These are phyloP conservation scores for Sula dactylatra DNA, from an alignment of 2,113 vertebrate species.

Conservation along the genomic window DNA sequence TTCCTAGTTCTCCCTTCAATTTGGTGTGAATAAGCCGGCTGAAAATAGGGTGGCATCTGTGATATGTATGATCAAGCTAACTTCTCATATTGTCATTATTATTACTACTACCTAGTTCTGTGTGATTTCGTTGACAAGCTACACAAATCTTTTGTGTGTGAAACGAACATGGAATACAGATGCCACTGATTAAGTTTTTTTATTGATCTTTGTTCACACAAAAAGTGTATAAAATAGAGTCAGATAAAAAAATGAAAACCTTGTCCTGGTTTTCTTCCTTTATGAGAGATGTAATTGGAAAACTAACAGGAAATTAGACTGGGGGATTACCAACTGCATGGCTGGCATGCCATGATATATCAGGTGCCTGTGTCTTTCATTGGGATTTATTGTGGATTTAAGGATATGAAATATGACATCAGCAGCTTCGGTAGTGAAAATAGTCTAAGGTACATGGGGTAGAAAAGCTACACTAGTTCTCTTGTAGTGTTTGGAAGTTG, in stretches of 20 bases:
- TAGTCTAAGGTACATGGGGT: not conserved
- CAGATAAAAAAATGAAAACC: not conserved
- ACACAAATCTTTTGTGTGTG: not conserved
- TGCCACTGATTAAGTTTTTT: not conserved
- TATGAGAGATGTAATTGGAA: slow-evolving; percentile 6
- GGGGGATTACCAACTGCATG: not conserved
- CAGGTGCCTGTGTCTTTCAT: not conserved
- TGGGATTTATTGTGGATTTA: not conserved
- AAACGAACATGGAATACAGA: not conserved
- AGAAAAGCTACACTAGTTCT: not conserved
- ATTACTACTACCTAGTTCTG: not conserved
- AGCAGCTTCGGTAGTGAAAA: not conserved
- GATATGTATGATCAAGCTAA: not conserved
- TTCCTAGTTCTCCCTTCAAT: not conserved
- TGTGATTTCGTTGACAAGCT: not conserved
- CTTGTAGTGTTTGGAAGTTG: not conserved
- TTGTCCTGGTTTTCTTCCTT: not conserved
- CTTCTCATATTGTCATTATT: not conserved
- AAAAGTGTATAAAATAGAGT: not conserved
- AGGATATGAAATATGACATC: not conserved
- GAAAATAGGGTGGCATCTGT: not conserved
- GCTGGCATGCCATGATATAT: not conserved
- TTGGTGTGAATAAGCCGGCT: not conserved
- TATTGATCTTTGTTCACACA: not conserved
- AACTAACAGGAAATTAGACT: not conserved